Conservation (phyloP, 2,113 vertebrate genomes). For the Anthoscopus minutus region DNA sequence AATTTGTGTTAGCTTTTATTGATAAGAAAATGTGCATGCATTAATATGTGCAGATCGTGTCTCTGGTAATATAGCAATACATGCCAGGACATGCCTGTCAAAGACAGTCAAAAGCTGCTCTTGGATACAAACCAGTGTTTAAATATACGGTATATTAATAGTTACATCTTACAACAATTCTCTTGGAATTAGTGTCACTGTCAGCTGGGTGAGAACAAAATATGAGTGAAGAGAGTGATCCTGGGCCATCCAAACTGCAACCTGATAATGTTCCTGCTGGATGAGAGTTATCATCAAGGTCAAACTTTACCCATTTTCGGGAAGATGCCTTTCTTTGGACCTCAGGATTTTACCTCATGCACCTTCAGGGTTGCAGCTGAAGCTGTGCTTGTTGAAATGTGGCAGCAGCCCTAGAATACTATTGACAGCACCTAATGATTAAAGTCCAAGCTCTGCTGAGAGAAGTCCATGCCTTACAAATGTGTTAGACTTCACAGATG, state of each 20-base stretch:
- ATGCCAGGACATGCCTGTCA: background rate
- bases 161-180: background rate
- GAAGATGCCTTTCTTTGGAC: background rate
- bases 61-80: background rate
- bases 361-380: background rate
- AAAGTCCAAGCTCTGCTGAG: background rate
- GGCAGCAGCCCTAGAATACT: background rate
- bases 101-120: background rate
- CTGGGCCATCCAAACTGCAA: background rate
- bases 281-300: background rate
- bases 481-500: background rate
- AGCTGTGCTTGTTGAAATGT: background rate
- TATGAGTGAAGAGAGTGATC: background rate
- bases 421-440: background rate
- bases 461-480: background rate
- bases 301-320: background rate
- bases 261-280: background rate
- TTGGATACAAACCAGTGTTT: background rate
- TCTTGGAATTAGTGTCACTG: background rate
- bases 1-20: background rate
- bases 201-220: background rate
- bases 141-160: conserved; percentile 15
- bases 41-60: background rate
- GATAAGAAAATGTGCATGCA: background rate
- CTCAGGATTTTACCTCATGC: background rate